Base-by-base conservation (phyloP, 2,797 vertebrate genomes). In the Labeo calbasu region DNA sequence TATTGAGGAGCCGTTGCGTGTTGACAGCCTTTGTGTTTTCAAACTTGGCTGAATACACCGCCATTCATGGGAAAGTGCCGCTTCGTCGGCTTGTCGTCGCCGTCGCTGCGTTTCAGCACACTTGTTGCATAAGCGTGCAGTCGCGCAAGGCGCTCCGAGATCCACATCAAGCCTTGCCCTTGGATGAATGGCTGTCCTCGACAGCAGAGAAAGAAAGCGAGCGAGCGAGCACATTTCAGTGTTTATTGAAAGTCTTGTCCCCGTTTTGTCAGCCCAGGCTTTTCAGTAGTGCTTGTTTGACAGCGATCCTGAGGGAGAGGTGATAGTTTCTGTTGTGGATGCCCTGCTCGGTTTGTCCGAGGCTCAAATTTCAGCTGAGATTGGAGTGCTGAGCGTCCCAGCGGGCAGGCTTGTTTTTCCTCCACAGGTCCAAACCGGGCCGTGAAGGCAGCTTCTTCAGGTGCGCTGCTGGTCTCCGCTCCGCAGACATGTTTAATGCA, bases 171-270 rank as follows among this genome's bases (percentile, higher is more conserved):
- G 61, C 63, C 15, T 21, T 82, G 57, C 43, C 43, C 43, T 73
- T 82, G 80, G 59, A 66, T 65, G n/a, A 75, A 43, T 51, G 36
- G 15, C 75, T 68, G 46, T 82, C 68, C 55, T 53, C 63, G 51
- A 53, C 14, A 12, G 28, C 43, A 46, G 51, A 72, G 32, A 79
- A 40, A 61, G 78, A 78, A 59, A 70, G 63, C n/a, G 43, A 76
- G 77, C n/a, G 71, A 83, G 77, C 25, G 71, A 81, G 81, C 70
- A 79, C 50, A 84, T 86, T 85, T 65, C 77, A 82, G 76, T 85
- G 82, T 89, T 88, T 89, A 85, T 85, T 86, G 83, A 86, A 87
- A 86, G 86, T 84, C 23, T 81, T 86, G 85, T 87, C 80, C 81
- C 55, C 28, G 21, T 88, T 87, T 87, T 78, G 76, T 85, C 79